These are phyloP conservation scores for Platycheirus rosarum DNA, from an alignment of 2,888 invertebrate species.

Conservation along the genomic window DNA sequence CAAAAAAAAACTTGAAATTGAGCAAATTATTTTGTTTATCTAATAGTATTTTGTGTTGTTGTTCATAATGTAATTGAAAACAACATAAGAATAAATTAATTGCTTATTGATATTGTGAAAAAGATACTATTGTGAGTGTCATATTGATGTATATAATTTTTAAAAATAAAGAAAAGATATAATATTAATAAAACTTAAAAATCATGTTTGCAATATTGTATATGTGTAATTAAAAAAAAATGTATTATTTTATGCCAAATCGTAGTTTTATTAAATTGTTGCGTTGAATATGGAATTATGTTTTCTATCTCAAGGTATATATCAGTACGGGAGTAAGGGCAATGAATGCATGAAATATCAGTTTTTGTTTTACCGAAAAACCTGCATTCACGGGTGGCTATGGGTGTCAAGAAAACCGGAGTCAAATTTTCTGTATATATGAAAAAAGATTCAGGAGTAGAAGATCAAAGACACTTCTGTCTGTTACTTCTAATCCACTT, in stretches of 20 bases:
- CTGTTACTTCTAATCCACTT: too few relatives aligned
- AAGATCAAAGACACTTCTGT: too few relatives aligned
- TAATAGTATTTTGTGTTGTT: slow-evolving; percentile 53
- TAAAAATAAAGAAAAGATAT: slow-evolving; percentile 56
- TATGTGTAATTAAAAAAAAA: slow-evolving; percentile 77
- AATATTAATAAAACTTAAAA: slow-evolving; percentile 65
- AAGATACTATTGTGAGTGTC: slow-evolving; percentile 74
- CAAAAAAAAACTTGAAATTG: slow-evolving; percentile 40
- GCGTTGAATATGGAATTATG: too few relatives aligned
- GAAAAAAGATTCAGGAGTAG: too few relatives aligned
- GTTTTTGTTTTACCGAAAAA: too few relatives aligned
- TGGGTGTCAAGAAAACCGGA: too few relatives aligned
- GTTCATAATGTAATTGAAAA: slow-evolving; percentile 51
- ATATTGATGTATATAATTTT: slow-evolving; percentile 76
- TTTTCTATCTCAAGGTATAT: too few relatives aligned
- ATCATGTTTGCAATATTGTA: slow-evolving; percentile 78
- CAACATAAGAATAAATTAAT: slow-evolving; percentile 56
- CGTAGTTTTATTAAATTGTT: slow-evolving; percentile 20
- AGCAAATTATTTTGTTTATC: slow-evolving; percentile 58
- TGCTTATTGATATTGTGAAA: slow-evolving; percentile 74
- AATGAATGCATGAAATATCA: too few relatives aligned
- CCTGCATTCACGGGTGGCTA: too few relatives aligned
- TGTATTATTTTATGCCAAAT: slow-evolving; percentile 70
- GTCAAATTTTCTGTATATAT: too few relatives aligned
- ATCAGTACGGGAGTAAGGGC: too few relatives aligned